These are phyloP conservation scores for Xestia xanthographa DNA, from an alignment of 2,888 invertebrate genomes.

Conservation along the genomic window DNA sequence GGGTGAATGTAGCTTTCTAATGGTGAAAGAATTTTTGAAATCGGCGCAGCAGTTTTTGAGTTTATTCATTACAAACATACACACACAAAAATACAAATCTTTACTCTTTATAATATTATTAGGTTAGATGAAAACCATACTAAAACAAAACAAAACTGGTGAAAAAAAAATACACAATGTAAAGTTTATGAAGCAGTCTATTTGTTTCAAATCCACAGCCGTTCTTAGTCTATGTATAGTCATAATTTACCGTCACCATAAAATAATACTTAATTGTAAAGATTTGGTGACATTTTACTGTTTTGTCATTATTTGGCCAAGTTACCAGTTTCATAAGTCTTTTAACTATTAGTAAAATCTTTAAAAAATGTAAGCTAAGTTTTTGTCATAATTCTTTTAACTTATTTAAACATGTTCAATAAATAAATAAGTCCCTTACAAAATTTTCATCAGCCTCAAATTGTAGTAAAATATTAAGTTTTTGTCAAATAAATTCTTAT, in stretches of 20 bases:
- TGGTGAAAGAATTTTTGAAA: no score
- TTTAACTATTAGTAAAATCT: not conserved
- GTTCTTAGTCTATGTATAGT: slow-evolving; percentile 14
- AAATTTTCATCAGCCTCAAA: not conserved
- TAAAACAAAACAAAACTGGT: no score
- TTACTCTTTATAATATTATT: no score
- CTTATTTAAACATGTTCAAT: not conserved
- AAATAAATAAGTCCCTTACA: slow-evolving; percentile 6
- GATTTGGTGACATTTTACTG: not conserved
- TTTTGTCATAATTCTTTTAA: not conserved
- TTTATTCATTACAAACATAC: no score
- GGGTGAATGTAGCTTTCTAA: no score
- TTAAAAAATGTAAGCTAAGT: not conserved
- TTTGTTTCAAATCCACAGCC: slow-evolving; percentile 52
- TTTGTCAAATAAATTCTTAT: not conserved
- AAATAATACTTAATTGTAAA: slow-evolving; percentile 1
- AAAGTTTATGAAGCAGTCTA: slow-evolving; percentile 41
- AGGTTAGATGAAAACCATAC: not conserved
- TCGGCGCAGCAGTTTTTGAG: no score
- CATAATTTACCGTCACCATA: slow-evolving; percentile 33
- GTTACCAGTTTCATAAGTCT: not conserved
- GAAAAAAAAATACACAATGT: not conserved
- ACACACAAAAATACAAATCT: no score
- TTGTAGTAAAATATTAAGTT: not conserved
- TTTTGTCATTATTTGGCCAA: not conserved